These are phyloP conservation scores for Drosophila mayri DNA, from an alignment of 1,140 invertebrate species.

Conservation along the genomic window DNA sequence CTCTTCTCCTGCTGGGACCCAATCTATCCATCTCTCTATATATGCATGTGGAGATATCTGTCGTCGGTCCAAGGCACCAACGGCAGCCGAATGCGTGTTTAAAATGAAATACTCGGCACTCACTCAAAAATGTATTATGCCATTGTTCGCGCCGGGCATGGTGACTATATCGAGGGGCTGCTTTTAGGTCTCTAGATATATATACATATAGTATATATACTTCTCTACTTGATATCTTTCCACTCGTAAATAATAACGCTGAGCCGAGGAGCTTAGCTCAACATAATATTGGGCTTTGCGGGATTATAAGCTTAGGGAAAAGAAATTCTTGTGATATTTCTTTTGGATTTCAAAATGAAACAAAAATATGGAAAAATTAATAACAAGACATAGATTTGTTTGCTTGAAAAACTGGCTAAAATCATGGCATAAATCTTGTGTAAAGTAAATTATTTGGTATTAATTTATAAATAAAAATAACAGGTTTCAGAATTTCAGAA, in stretches of 20 bases:
- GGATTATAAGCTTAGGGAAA: conserved; percentile 7
- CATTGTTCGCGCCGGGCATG: conserved; percentile 26
- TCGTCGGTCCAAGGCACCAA: conserved; percentile 54
- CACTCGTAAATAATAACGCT: conserved; percentile 21
- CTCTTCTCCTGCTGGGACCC: conserved; percentile 31
- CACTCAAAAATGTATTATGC: conserved; percentile 75
- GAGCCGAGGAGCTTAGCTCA: conserved; percentile 6
- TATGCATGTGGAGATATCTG: conserved; percentile 74
- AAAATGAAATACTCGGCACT: conserved; percentile 80
- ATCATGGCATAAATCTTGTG: not conserved
- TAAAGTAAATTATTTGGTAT: not conserved
- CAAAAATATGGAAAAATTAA: not conserved
- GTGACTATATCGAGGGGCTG: conserved; percentile 20
- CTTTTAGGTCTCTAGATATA: not conserved
- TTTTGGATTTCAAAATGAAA: not conserved
- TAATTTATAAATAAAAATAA: not conserved
- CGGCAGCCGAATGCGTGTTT: conserved; percentile 74
- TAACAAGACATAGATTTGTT: not conserved
- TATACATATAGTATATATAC: conserved; percentile 5
- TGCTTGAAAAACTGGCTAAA: not conserved
- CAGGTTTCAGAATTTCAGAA: too few species aligned
- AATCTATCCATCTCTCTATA: conserved; percentile 71
- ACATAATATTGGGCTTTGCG: conserved; percentile 12
- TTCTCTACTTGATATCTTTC: conserved; percentile 9
- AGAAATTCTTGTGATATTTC: not conserved